A percentile compares a stretch with the other conserved stretches of the same genome.
Evolutionary conservation across 1,140 invertebrate genomes (phyloP).

Genomic region (Drosophila saltans): DNA sequence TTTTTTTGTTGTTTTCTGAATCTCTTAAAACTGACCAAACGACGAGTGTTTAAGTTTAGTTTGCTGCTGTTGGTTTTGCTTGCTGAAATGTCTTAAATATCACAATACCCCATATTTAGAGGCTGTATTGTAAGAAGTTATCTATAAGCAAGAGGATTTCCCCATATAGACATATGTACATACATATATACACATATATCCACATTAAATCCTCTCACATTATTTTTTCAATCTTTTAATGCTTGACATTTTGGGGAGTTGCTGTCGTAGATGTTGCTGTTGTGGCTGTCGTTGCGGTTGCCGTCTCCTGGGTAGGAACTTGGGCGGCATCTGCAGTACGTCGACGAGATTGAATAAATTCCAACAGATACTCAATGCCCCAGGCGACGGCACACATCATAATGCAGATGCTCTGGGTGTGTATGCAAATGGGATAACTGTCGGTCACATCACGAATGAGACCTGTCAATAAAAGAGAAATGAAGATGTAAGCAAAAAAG

Average conservation of each 20-base stretch:
- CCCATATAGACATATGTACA: slow-evolving; percentile 5
- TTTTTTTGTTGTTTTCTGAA: not conserved
- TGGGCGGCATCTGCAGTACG: slow-evolving; percentile 65
- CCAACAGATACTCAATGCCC: slow-evolving; percentile 87
- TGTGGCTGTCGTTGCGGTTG: not conserved
- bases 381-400: slow-evolving; percentile 87
- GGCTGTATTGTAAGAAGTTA: slow-evolving; percentile 15
- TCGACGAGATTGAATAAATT: slow-evolving; percentile 58
- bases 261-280: not conserved
- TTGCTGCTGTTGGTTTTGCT: not conserved
- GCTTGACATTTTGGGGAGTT: slow-evolving; percentile 54
- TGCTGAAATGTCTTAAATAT: not conserved
- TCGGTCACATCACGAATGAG: slow-evolving; percentile 87
- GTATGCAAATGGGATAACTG: slow-evolving; percentile 88
- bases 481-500: not conserved
- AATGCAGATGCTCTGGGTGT: slow-evolving; percentile 88
- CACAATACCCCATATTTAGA: not conserved
- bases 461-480: slow-evolving; percentile 84
- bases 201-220: slow-evolving; percentile 25
- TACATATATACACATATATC: slow-evolving; percentile 19
- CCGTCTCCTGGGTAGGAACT: slow-evolving; percentile 43
- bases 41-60: not conserved
- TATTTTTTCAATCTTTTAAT: slow-evolving; percentile 42
- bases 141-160: slow-evolving; percentile 21
- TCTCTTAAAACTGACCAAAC: not conserved